A percentile compares a stretch with the other conserved stretches of the same genome.
Evolutionary conservation across 2,113 vertebrate genomes (phyloP).

Genomic region (Pristiophorus japonicus): DNA sequence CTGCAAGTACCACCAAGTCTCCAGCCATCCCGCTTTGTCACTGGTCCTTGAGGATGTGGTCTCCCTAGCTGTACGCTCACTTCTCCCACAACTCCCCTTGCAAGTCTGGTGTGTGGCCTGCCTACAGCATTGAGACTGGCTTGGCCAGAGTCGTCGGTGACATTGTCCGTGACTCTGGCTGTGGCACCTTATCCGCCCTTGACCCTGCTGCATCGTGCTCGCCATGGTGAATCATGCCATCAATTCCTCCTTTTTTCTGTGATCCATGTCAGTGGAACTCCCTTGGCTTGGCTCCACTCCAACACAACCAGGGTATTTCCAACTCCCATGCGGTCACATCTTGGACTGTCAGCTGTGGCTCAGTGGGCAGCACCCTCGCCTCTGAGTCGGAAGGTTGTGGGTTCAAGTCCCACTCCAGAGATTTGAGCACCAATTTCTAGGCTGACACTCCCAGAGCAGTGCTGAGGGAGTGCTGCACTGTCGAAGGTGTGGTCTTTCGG

Average conservation of each 20-base stretch:
- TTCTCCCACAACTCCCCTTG: background rate
- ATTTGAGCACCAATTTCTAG: too few species aligned
- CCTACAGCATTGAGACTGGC: background rate
- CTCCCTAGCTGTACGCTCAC: background rate
- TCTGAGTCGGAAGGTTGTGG: too few species aligned
- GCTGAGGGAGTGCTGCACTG: too few species aligned
- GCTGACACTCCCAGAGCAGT: too few species aligned
- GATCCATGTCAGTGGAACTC: background rate
- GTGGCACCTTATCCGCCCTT: background rate
- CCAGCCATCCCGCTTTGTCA: background rate
- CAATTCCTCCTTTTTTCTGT: background rate
- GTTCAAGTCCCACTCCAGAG: too few species aligned
- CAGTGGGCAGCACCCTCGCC: too few species aligned
- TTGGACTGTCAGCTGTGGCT: too few species aligned
- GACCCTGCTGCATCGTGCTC: too few species aligned
- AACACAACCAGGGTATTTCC: background rate
- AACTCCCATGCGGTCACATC: too few species aligned
- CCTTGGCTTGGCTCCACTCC: background rate
- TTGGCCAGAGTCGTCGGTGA: background rate
- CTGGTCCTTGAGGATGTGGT: background rate
- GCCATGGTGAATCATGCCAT: background rate
- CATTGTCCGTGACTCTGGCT: background rate
- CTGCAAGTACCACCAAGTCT: background rate
- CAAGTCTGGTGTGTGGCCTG: background rate
- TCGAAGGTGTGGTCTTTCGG: too few species aligned